Base-by-base conservation (phyloP, 2,797 vertebrate genomes). In the Sparus aurata region DNA sequence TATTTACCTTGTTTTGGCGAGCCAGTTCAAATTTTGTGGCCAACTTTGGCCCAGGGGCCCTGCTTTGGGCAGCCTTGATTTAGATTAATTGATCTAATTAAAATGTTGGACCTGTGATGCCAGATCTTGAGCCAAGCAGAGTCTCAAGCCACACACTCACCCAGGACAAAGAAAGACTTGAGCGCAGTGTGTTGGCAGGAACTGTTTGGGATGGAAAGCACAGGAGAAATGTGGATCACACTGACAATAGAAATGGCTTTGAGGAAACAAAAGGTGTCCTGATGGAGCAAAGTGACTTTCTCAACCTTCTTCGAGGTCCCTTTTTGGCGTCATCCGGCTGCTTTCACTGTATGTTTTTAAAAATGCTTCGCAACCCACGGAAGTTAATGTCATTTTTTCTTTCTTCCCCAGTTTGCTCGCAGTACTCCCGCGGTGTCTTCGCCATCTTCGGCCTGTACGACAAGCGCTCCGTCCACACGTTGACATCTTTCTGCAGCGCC, bases 391-490 rank as follows among this genome's bases (percentile, higher is more conserved):
- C 13, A 25, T 34, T 23, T 3, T 45, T n/a, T 4, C 47, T 10
- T 0, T 46, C 55, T 10, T 53, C 75, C 53, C 0, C 90, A 95
- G 94, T 95, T 81, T 95, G 94, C 79, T 95, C 94, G 13, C 95
- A 99, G 93, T 99, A 98, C 90, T 98, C 98, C 73, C 96, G 98
- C 84, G 98, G 98, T 91, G 98, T 99, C 90, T 99, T 98, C 89
- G 97, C 98, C 94, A 99, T 99, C 93, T 99, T 99, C 92, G 98
- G 98, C 95, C 96, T 99, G 73, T 99, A 99, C 66, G 98, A 99
- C 87, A 98, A 98, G 94, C 96, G 97, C 92, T 98, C 98, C 2
- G 98, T 99, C 38, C 97, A 98, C 80, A 98, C 98, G 79, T 93
- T 99, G 96, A 99, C 98, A 69, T 98, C 98, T 20, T 99, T 99